These are phyloP conservation scores for Ammodytes marinus DNA, from an alignment of 2,113 vertebrate species.

Conservation along the genomic window DNA sequence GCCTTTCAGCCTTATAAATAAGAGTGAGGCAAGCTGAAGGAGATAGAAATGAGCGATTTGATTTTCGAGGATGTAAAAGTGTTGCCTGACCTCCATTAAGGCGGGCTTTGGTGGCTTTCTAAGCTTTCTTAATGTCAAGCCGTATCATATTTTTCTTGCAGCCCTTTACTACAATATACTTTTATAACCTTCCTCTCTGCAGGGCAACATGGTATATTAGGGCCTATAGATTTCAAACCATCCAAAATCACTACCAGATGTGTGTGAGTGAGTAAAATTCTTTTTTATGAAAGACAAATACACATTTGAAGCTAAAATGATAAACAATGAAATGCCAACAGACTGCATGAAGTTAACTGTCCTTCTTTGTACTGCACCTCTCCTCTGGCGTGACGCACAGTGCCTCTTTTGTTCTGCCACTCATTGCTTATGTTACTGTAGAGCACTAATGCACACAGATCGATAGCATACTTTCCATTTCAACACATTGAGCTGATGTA, in stretches of 20 bases:
- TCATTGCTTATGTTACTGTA: conserved; percentile 79
- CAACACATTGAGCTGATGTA: conserved; percentile 76
- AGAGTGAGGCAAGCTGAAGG: conserved; percentile 35
- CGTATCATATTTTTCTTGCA: conserved; percentile 30
- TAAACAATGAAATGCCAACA: conserved; percentile 78
- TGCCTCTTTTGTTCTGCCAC: conserved; percentile 78
- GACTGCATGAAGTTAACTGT: conserved; percentile 61
- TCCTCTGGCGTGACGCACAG: conserved; percentile 64
- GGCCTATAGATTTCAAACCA: conserved; percentile 47
- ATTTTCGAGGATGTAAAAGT: conserved; percentile 39
- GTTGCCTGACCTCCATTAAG: conserved; percentile 34
- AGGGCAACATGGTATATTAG: conserved; percentile 53
- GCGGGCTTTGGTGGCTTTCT: conserved; percentile 37
- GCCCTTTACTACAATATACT: conserved; percentile 50
- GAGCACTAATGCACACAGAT: conserved; percentile 81
- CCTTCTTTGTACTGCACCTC: conserved; percentile 64
- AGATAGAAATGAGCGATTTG: conserved; percentile 52
- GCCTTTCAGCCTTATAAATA: conserved; percentile 37
- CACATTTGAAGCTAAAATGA: conserved; percentile 62
- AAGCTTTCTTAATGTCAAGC: conserved; percentile 46
- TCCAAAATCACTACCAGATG: conserved; percentile 75
- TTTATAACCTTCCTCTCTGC: conserved; percentile 54
- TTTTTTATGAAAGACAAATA: conserved; percentile 68
- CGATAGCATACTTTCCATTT: conserved; percentile 84
- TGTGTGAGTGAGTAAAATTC: conserved; percentile 54